Evolutionary conservation across 2,888 invertebrate species (phyloP).

Genomic region (Mimumesa dahlbomi): DNA sequence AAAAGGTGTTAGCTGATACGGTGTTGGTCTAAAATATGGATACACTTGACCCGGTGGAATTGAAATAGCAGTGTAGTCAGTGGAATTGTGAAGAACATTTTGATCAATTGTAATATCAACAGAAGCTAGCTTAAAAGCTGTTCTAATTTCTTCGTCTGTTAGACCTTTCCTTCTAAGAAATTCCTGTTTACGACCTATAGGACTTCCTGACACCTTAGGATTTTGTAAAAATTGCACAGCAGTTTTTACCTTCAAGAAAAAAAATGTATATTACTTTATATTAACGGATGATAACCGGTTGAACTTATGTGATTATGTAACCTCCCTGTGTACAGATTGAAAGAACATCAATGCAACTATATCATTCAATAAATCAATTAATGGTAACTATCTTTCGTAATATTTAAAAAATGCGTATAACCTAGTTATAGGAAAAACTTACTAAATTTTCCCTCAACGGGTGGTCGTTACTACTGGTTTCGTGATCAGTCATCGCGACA

Average conservation of each 20-base stretch:
- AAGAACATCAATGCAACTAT: neutral
- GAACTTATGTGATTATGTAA: constrained; percentile 21
- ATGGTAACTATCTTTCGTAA: neutral
- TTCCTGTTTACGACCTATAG: constrained; percentile 88
- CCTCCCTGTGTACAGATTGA: neutral
- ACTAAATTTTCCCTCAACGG: constrained; percentile 73
- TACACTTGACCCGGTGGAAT: constrained; percentile 66
- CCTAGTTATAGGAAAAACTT: constrained; percentile 54
- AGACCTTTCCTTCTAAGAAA: constrained; percentile 90
- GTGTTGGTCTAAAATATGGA: constrained; percentile 60
- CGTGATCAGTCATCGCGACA: constrained; percentile 70
- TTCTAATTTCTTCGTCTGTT: constrained; percentile 87
- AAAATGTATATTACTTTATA: constrained; percentile 2
- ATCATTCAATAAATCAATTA: constrained; percentile 1
- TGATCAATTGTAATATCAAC: constrained; percentile 45
- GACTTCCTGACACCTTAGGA: constrained; percentile 90
- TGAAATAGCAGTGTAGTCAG: constrained; percentile 69
- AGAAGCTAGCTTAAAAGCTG: constrained; percentile 86
- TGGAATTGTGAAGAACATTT: constrained; percentile 55
- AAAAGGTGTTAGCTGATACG: constrained; percentile 79
- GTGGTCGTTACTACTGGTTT: constrained; percentile 65
- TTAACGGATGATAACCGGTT: neutral
- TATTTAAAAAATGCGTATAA: constrained; percentile 23
- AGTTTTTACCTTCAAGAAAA: constrained; percentile 86
- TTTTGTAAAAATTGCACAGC: constrained; percentile 93